phyloP scores from a whole-genome alignment of 2,113 vertebrate species.

The Channa maculata region DNA sequence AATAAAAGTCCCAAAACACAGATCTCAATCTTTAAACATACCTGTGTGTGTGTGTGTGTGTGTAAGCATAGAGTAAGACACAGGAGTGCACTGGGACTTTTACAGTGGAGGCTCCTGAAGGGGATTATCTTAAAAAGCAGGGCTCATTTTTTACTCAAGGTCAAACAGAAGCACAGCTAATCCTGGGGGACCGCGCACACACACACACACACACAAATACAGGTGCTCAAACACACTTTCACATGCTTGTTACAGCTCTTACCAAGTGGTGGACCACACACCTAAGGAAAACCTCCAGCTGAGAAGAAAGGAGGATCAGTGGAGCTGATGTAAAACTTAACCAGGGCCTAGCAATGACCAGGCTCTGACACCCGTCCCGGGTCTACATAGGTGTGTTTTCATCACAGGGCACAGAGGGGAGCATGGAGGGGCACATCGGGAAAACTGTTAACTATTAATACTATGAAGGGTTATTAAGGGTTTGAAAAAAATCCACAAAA shows the following conservation, averaged over 20 bases:
- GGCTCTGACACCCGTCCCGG: no score
- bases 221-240: neutral
- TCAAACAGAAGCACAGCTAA: constrained; percentile 60
- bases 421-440: no score
- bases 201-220: neutral
- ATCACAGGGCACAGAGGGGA: no score
- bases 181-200: constrained; percentile 27
- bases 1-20: constrained; percentile 36
- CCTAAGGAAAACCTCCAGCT: neutral
- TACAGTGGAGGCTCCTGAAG: constrained; percentile 51
- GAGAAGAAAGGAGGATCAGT: neutral
- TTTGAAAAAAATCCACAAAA: no score
- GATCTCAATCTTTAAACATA: constrained; percentile 19
- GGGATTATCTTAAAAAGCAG: constrained; percentile 68
- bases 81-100: constrained; percentile 33
- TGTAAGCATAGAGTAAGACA: constrained; percentile 20
- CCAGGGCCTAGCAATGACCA: neutral
- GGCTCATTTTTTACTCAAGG: constrained; percentile 69
- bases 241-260: neutral
- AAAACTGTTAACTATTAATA: no score
- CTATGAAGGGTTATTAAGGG: no score
- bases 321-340: neutral
- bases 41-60: constrained; percentile 28
- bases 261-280: neutral
- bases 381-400: no score